Evolutionary conservation across 2,888 invertebrate species (phyloP), one percentile per base, ranked within the genome.

Genomic region (Apeira syringaria): DNA sequence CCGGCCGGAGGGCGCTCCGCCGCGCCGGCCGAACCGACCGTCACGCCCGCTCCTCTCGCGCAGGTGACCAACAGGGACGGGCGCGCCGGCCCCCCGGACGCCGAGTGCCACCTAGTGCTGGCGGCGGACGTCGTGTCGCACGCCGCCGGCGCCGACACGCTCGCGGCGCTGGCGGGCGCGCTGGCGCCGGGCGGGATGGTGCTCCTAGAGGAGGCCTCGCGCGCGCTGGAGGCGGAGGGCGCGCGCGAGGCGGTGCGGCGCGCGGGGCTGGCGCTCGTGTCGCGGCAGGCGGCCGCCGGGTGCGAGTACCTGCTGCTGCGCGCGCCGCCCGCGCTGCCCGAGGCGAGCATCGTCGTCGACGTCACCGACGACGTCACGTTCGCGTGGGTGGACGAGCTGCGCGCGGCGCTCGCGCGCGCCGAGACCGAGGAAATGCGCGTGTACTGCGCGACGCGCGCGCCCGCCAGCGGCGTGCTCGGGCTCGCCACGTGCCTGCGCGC

Each of bases 401-500:
- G 98, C 75, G 91, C 90, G 0, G 93, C 94, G 0, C 69, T 99
- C 74, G 92, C 92, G 49, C 92, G 92, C 44, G 90, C 93, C 33
- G 92, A 94, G 67, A 74, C 78, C 12, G 91, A 91, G 45, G 90
- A 86, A 17, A 74, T 88, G 51, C 93, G 93, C 58, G 91, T 96
- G 40, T 92, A 94, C 61, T 71, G 96, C 22, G 93, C 95, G 38
- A 92, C 94, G 43, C 93, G 94, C 27, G 92, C 94, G 60, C 91
- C 93, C 45, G 74, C 91, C 13, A 92, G 92, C 73, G 99, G 99
- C 50, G 91, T 96, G 51, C 90, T 98, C 41, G 99, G 99, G 29
- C 91, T 99, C 73, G 94, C 95, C 66, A 95, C 97, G 71, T 99
- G 99, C 79, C 91, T 99, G 56, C 94, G 95, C 65, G 94, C 93